Evolutionary conservation across 2,113 vertebrate genomes (phyloP).

Genomic region (Tupaia tana): DNA sequence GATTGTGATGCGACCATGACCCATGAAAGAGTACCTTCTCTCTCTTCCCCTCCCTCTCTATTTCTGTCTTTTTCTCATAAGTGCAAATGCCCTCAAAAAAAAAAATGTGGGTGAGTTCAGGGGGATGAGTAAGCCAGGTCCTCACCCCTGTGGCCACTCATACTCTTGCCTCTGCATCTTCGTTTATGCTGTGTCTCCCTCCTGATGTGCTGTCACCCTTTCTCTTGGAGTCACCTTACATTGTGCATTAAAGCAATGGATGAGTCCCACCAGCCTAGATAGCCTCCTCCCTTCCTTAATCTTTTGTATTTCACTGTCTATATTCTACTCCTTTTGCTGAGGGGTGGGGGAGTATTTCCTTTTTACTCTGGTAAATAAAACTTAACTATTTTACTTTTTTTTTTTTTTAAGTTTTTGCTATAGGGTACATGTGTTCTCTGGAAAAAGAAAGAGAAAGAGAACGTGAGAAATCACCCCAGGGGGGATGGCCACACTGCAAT

Average conservation of each 20-base stretch:
- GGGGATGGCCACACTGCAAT: too few species aligned
- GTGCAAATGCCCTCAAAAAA: too few species aligned
- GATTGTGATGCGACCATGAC: too few species aligned
- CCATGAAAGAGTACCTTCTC: too few species aligned
- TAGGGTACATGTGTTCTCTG: too few species aligned
- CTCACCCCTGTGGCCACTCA: neutral
- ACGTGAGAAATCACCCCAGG: too few species aligned
- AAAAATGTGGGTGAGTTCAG: neutral
- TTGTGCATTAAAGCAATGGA: neutral
- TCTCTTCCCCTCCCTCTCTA: too few species aligned
- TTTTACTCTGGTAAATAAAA: neutral
- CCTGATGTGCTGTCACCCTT: neutral
- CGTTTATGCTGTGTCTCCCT: neutral
- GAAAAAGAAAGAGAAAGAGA: too few species aligned
- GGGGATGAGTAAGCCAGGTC: neutral
- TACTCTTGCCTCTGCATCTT: neutral
- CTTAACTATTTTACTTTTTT: too few species aligned
- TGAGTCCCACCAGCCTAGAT: neutral
- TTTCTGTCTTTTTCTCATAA: too few species aligned
- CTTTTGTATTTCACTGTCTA: neutral
- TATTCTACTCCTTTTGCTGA: neutral
- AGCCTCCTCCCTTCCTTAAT: neutral
- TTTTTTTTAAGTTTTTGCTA: too few species aligned
- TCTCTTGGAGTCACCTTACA: neutral
- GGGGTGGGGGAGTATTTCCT: neutral